These are phyloP conservation scores for Isotomurus palustris DNA, from an alignment of 2,888 invertebrate species.

Conservation along the genomic window DNA sequence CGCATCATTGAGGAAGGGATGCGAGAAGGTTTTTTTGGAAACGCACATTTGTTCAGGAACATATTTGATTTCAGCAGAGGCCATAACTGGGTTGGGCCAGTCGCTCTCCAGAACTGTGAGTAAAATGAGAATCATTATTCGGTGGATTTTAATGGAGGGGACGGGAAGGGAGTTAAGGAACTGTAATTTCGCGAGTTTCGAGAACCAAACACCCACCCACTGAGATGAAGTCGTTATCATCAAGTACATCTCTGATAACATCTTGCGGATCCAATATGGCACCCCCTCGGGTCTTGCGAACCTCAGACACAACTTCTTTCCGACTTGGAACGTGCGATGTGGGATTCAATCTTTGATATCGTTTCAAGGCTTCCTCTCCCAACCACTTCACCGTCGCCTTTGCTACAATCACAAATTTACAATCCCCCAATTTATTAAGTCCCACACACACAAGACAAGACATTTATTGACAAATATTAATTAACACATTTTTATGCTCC, in stretches of 20 bases:
- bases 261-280: constrained; percentile 59
- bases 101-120: constrained; percentile 54
- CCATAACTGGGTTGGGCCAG: constrained; percentile 52
- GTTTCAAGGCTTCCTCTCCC: constrained; percentile 54
- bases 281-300: constrained; percentile 57
- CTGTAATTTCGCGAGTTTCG: no score
- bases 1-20: no score
- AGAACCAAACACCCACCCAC: constrained; percentile 54
- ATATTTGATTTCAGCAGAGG: constrained; percentile 53
- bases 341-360: constrained; percentile 52
- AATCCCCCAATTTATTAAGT: not conserved
- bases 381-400: constrained; percentile 54
- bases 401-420: constrained; percentile 45
- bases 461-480: not conserved
- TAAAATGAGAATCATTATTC: no score
- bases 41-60: constrained; percentile 55
- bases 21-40: no score
- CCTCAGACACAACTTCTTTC: constrained; percentile 51
- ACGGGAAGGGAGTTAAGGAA: not conserved
- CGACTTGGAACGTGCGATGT: constrained; percentile 41
- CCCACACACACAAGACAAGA: no score
- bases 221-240: constrained; percentile 60
- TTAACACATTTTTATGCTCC: not conserved
- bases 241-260: constrained; percentile 55
- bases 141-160: not conserved